Evolutionary conservation across 2,797 vertebrate species (phyloP).

Genomic region (Geotrypetes seraphini): DNA sequence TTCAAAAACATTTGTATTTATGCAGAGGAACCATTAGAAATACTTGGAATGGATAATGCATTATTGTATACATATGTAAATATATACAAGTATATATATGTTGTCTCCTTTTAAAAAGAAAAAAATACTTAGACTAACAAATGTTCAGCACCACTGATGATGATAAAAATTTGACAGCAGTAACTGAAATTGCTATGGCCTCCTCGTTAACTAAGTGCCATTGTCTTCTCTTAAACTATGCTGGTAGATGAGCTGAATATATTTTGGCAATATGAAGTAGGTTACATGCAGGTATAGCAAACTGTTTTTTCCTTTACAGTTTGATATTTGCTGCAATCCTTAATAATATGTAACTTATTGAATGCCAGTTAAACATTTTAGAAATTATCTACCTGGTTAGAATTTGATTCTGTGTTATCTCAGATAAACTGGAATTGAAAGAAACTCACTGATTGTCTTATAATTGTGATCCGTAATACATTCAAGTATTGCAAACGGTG

Average conservation of each 20-base stretch:
- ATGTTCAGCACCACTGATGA: constrained; percentile 6
- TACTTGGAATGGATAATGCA: constrained; percentile 37
- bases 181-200: constrained; percentile 14
- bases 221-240: constrained; percentile 27
- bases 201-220: constrained; percentile 34
- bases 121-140: too few relatives aligned
- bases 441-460: constrained; percentile 37
- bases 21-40: constrained; percentile 25
- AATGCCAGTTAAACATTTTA: constrained; percentile 47
- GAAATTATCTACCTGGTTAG: constrained; percentile 34
- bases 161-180: constrained; percentile 27
- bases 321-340: constrained; percentile 14
- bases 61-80: constrained; percentile 22
- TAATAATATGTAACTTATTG: constrained; percentile 39
- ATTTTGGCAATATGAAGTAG: constrained; percentile 22
- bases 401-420: constrained; percentile 31
- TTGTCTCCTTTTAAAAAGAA: too few relatives aligned
- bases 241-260: constrained; percentile 24
- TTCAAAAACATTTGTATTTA: constrained; percentile 30
- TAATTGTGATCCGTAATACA: constrained; percentile 28
- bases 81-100: too few relatives aligned
- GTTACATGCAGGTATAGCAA: constrained; percentile 26
- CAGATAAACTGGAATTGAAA: constrained; percentile 33
- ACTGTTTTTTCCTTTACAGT: constrained; percentile 13
- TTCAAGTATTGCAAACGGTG: constrained; percentile 29